Conservation (phyloP, 1,140 invertebrate species). For the Antheraea pernyi region DNA sequence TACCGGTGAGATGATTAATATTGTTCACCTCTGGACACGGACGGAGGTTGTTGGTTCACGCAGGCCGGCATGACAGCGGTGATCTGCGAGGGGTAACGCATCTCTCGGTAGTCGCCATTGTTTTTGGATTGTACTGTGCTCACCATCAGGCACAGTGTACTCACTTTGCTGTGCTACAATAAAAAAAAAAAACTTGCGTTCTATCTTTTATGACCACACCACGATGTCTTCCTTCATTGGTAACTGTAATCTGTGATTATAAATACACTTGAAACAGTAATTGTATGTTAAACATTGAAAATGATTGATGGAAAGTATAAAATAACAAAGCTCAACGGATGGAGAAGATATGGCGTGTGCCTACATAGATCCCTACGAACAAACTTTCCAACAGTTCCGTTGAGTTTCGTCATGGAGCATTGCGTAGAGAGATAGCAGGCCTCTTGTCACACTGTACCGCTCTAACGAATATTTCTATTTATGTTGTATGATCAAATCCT, state of each 20-base stretch:
- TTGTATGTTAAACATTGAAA: not conserved
- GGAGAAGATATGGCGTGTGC: not conserved
- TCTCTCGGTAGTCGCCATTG: no score
- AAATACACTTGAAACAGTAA: not conserved
- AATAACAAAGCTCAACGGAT: not conserved
- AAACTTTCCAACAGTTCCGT: conserved; percentile 3
- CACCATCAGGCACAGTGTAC: no score
- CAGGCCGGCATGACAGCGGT: no score
- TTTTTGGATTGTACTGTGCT: no score
- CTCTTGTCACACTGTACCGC: not conserved
- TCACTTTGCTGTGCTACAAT: no score
- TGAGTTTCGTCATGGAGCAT: conserved; percentile 13
- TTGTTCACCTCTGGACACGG: no score
- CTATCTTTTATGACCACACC: no score
- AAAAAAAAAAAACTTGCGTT: no score
- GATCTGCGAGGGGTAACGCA: no score
- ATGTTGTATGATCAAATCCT: not conserved
- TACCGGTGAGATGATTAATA: no score
- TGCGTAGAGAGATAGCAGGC: conserved; percentile 11
- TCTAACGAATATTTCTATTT: not conserved
- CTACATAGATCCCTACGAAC: conserved; percentile 1
- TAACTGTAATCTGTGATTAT: not conserved
- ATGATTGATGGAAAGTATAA: not conserved
- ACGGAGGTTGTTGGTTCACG: no score
- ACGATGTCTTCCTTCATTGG: no score